phyloP scores from a whole-genome alignment of 2,113 vertebrate species.

The Spea bombifrons region DNA sequence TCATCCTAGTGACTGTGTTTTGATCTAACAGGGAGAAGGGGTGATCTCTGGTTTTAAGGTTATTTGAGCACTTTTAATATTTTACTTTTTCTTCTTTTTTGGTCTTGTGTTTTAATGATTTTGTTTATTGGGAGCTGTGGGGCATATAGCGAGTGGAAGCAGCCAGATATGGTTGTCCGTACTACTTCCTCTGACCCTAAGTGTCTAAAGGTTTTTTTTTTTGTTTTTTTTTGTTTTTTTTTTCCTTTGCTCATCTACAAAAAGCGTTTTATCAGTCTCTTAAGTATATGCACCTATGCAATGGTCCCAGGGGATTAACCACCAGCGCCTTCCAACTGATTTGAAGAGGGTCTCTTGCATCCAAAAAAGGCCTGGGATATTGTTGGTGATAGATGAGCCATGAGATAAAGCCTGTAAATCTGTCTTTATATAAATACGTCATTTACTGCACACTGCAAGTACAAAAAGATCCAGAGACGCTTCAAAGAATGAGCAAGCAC shows the following conservation, averaged over 20 bases:
- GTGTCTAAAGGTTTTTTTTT: not conserved
- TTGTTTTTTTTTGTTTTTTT: conserved; percentile 6
- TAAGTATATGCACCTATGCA: conserved; percentile 53
- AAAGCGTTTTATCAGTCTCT: conserved; percentile 30
- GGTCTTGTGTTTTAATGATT: too few species aligned
- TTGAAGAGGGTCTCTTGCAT: conserved; percentile 55
- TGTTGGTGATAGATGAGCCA: conserved; percentile 56
- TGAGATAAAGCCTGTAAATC: conserved; percentile 62
- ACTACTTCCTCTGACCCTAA: conserved; percentile 15
- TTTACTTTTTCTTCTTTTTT: too few species aligned
- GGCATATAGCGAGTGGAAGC: too few species aligned
- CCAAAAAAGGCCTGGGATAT: conserved; percentile 64
- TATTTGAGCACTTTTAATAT: too few species aligned
- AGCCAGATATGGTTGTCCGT: too few species aligned
- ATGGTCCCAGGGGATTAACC: conserved; percentile 48
- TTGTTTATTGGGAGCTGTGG: too few species aligned
- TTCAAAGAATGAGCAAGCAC: not conserved
- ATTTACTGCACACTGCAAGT: not conserved
- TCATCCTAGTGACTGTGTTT: too few species aligned
- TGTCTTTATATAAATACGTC: conserved; percentile 63
- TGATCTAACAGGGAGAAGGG: too few species aligned
- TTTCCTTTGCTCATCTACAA: conserved; percentile 41
- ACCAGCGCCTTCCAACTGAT: conserved; percentile 51
- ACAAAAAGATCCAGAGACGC: not conserved
- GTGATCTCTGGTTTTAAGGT: too few species aligned